Conservation (phyloP, 2,797 vertebrate genomes). For the Myotis planiceps region DNA sequence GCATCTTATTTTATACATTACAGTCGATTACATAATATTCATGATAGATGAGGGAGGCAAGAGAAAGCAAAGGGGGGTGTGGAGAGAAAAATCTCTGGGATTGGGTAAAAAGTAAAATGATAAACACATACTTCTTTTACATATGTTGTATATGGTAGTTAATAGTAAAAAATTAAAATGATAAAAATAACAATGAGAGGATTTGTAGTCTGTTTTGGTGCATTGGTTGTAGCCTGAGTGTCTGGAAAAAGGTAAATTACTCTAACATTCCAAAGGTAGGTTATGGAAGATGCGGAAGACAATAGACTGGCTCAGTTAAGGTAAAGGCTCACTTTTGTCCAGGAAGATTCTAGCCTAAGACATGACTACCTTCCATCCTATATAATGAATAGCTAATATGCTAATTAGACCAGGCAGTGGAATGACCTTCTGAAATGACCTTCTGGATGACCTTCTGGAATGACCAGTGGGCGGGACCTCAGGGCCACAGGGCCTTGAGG, state of each 20-base stretch:
- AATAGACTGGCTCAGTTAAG: neutral
- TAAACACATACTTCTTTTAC: neutral
- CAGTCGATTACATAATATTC: neutral
- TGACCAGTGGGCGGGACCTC: too few relatives aligned
- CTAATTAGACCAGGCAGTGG: too few relatives aligned
- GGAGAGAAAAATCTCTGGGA: neutral
- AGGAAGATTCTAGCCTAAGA: neutral
- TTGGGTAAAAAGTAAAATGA: neutral
- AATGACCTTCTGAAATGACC: too few relatives aligned
- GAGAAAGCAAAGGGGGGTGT: neutral
- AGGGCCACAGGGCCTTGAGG: fast-evolving
- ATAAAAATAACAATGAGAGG: neutral
- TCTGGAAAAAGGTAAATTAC: neutral
- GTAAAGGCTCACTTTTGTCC: neutral
- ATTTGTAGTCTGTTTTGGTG: neutral
- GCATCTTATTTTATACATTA: neutral
- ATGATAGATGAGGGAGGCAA: neutral
- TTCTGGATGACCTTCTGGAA: too few relatives aligned
- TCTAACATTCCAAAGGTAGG: neutral
- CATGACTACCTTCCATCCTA: neutral
- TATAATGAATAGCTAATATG: too few relatives aligned
- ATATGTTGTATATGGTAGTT: neutral
- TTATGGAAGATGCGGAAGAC: neutral
- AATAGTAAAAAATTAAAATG: neutral
- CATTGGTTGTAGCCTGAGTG: neutral